phyloP scores from a whole-genome alignment of 2,113 vertebrate genomes.

The Pluvianellus socialis region DNA sequence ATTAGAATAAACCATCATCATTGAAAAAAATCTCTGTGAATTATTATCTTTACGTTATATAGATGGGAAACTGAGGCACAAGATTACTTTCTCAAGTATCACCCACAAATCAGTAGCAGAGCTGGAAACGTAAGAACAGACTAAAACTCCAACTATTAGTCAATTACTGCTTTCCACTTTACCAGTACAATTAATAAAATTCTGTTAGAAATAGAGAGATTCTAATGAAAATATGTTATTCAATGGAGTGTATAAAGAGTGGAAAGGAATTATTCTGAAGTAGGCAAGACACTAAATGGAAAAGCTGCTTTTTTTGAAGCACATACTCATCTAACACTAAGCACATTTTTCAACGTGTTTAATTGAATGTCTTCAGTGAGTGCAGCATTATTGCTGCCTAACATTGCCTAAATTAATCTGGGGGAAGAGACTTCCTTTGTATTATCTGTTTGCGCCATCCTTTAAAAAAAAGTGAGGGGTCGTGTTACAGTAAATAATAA shows the following conservation, averaged over 20 bases:
- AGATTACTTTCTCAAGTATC: background rate
- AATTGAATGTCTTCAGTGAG: background rate
- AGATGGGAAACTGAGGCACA: background rate
- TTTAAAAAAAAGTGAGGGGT: background rate
- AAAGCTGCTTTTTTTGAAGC: background rate
- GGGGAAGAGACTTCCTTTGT: background rate
- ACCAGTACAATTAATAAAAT: background rate
- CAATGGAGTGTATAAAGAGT: background rate
- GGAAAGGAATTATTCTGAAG: background rate
- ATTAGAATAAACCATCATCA: background rate
- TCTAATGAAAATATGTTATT: background rate
- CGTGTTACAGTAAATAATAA: background rate
- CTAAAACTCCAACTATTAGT: background rate
- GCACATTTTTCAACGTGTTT: background rate
- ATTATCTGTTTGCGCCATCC: background rate
- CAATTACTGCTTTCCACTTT: background rate
- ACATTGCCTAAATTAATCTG: background rate
- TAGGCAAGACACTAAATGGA: background rate
- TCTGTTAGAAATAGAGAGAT: background rate
- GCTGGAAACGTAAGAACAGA: background rate
- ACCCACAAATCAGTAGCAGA: background rate
- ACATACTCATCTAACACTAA: background rate
- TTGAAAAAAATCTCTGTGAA: background rate
- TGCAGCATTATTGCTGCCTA: background rate
- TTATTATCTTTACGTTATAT: background rate